phyloP scores from a whole-genome alignment of 2,888 invertebrate species.

The Rugalucina vietnamica region DNA sequence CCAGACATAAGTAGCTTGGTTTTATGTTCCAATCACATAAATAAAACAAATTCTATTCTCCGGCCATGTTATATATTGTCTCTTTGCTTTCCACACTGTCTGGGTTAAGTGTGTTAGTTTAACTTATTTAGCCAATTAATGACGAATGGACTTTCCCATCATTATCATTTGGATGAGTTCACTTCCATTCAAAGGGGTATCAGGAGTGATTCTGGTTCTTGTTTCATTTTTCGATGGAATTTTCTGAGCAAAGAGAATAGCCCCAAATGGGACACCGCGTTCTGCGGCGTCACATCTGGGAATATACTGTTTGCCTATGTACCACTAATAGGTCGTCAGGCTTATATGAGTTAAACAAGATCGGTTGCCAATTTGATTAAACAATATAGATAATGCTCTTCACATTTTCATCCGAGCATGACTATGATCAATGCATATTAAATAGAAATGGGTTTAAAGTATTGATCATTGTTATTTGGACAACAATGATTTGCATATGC shows the following conservation, averaged over 20 bases:
- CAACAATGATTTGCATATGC: too few species aligned
- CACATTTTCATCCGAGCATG: not conserved
- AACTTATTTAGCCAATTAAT: not conserved
- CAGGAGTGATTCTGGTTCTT: not conserved
- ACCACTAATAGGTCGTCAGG: not conserved
- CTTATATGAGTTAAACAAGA: not conserved
- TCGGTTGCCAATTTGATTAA: not conserved
- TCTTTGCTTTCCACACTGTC: constrained; percentile 3
- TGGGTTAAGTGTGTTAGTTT: not conserved
- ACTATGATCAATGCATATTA: not conserved
- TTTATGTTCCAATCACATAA: constrained; percentile 36
- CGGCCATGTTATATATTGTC: not conserved
- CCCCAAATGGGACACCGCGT: not conserved
- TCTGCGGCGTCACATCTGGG: not conserved
- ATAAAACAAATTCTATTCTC: constrained; percentile 20
- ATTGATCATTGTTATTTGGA: not conserved
- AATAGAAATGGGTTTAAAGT: not conserved
- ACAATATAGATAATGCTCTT: not conserved
- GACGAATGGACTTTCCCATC: too few species aligned
- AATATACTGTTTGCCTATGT: not conserved
- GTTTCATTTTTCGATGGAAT: not conserved
- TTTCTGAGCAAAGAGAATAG: not conserved
- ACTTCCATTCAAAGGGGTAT: not conserved
- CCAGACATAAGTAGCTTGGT: constrained; percentile 18
- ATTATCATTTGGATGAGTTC: too few species aligned